Evolutionary conservation across 92 coral and sea anemone species (phyloP), one percentile per base, ranked within the genome.

Genomic region (Paragorgia papillata): DNA sequence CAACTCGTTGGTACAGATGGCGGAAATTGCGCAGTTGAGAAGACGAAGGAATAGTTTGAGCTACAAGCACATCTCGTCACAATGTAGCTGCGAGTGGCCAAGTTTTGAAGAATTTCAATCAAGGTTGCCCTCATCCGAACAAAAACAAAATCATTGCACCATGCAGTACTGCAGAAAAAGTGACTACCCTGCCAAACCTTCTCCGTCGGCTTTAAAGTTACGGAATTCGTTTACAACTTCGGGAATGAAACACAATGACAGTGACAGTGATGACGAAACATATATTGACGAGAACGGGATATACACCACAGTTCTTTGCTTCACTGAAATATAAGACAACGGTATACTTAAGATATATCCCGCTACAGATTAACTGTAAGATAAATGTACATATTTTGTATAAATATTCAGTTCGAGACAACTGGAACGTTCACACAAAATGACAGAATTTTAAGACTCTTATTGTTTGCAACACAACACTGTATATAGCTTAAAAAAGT

Each of bases 281-380:
- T 71, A 71, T 64, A 71, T 71, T 37, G 78, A 71, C 22, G 64
- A 53, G 32, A 53, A 71, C 21, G 78, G 78, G 34, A 71, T 71
- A 51, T 71, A 71, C 78, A 71, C 78, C 1, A 71, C 78, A 22
- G 78, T 51, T 29, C 78, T 71, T 30, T 71, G 78, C 21, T 53
- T 30, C 54, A 71, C 78, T 15, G 78, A 71, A 27, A 71, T 71
- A 22, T 71, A 53, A 21, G 54, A 8, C 21, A 39, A 1, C 8
- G 7, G 12, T 12, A 27, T 12, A 55, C 26, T 12, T 12, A 24
- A 12, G n/a, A n/a, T 12, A 1, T 26, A 0, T 3, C 34, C 7
- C 13, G 25, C 33, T 26, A 19, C 13, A 21, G n/a, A 32, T 3
- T 14, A 2, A 6, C 2, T 6, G 53, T 6, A 15, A 6, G 15